Conservation (phyloP, 1,140 invertebrate genomes). For the Heliconius eleuchia region DNA sequence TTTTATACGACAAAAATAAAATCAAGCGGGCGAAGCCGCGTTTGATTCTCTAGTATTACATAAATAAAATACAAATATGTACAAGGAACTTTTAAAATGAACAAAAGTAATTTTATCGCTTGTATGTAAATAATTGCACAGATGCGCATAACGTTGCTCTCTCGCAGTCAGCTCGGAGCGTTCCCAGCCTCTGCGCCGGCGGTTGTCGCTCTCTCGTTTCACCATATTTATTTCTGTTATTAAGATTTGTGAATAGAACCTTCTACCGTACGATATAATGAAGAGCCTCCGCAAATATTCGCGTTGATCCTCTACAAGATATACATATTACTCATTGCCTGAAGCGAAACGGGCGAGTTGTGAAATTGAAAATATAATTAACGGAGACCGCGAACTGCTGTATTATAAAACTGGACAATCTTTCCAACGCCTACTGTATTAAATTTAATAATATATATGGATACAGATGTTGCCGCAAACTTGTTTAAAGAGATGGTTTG, state of each 20-base stretch:
- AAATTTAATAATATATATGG: slow-evolving; percentile 44
- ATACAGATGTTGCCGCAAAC: slow-evolving; percentile 35
- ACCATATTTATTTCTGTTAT: slow-evolving; percentile 40
- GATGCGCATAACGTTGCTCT: slow-evolving; percentile 43
- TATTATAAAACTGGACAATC: slow-evolving; percentile 64
- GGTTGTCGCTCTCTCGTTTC: slow-evolving; percentile 35
- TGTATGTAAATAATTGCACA: slow-evolving; percentile 48
- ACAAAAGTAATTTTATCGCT: slow-evolving; percentile 41
- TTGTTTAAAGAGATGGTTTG: slow-evolving; percentile 35
- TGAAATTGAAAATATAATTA: slow-evolving; percentile 73
- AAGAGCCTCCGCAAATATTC: slow-evolving; percentile 40
- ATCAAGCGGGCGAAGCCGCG: too few relatives aligned
- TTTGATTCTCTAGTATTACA: not conserved
- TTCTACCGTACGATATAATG: slow-evolving; percentile 35
- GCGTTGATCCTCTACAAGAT: slow-evolving; percentile 31
- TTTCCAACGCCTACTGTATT: slow-evolving; percentile 54
- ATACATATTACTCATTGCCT: slow-evolving; percentile 35
- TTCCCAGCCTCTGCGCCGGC: slow-evolving; percentile 34
- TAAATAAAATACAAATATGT: slow-evolving; percentile 18
- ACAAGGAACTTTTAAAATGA: slow-evolving; percentile 31
- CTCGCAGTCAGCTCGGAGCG: slow-evolving; percentile 43
- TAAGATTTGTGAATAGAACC: slow-evolving; percentile 39
- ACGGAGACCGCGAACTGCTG: slow-evolving; percentile 54
- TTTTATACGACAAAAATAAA: too few relatives aligned
- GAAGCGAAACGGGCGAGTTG: slow-evolving; percentile 51